Evolutionary conservation across 1,140 invertebrate genomes (phyloP), one percentile per base, ranked within the genome.

Genomic region (Odontomachus brunneus): DNA sequence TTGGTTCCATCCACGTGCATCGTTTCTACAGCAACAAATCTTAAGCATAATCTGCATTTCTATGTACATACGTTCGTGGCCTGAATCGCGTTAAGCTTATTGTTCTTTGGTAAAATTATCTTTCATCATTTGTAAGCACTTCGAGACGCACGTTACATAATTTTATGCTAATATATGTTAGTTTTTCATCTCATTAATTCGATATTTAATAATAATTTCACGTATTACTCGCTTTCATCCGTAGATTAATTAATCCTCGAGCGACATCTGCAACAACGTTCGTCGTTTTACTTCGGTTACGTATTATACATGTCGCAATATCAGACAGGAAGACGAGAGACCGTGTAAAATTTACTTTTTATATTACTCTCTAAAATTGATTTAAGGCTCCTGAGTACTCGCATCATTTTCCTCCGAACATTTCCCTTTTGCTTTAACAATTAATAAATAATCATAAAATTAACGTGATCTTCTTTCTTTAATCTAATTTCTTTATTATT

Each of bases 251-350:
- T n/a, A 44, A 44, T 44, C 38, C 9, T 44, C 38, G 29, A 33
- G 29, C 29, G 29, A 33, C 29, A 44, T 4, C 38, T 3, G 38
- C 9, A 7, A 44, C 38, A 11, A 3, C 3, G 3, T 11, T 44
- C 38, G 38, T 44, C 38, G 38, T 44, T 44, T 11, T 44, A 44
- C 38, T 1, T 44, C 38, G 38, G 9, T 53, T 78, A 22, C 51
- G 19, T 66, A 5, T 38, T 14, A 17, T 49, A 67, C 19, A 17
- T 26, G 33, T 69, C 12, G 69, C 49, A 55, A 69, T 67, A 78
- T 69, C 33, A 78, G 19, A 76, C 12, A 67, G 75, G 75, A 78
- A 78, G 75, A 76, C 73, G 51, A 76, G 51, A 76, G 26, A 78
- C 63, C 26, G 51, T 78, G 24, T 66, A 53, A 53, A 78, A 29